Evolutionary conservation across 2,888 invertebrate species (phyloP), one percentile per base, ranked within the genome.

Genomic region (Eurytoma adleriae): DNA sequence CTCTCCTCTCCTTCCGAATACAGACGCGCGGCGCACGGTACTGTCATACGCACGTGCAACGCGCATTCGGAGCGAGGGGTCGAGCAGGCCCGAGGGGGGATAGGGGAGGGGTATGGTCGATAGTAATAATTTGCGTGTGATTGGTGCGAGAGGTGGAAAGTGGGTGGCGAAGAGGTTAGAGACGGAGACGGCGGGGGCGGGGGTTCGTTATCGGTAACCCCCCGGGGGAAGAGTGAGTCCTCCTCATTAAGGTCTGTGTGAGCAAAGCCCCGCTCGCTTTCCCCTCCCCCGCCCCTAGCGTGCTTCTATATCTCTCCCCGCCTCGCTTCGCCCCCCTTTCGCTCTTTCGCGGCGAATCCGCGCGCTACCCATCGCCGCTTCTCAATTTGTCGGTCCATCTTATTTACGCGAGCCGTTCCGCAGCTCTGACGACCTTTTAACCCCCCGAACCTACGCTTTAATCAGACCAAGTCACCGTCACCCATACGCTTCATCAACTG

Each of bases 181-280:
- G 77, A 68, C 61, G 72, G 76, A 73, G 81, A 75, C 66, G 76
- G 77, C 40, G 80, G 81, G 82, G 77, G 78, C 73, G 83, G 84
- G 84, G 84, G 84, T 87, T 87, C 86, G 87, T 87, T 87, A 87
- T 87, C 86, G 86, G 85, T 84, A 86, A 84, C 86, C 86, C 86
- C 74, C 77, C 77, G 85, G 86, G 85, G 85, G 84, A 84, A 40
- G 86, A 86, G 84, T 84, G 85, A 86, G 86, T 86, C 86, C 87
- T 77, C 73, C 80, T 87, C 87, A 87, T 87, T 87, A 87, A 86
- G 85, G 84, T 84, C 85, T 86, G 85, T 85, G 85, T 85, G 86
- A 85, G 86, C 86, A 85, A 85, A 79, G 78, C 69, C 69, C 71
- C 50, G 52, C 40, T 68, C 68, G 73, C 75, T 76, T 78, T 71